A percentile compares a stretch with the other conserved stretches of the same genome.
phyloP scores from a whole-genome alignment of 2,888 invertebrate species.

The Charanyca ferruginea region DNA sequence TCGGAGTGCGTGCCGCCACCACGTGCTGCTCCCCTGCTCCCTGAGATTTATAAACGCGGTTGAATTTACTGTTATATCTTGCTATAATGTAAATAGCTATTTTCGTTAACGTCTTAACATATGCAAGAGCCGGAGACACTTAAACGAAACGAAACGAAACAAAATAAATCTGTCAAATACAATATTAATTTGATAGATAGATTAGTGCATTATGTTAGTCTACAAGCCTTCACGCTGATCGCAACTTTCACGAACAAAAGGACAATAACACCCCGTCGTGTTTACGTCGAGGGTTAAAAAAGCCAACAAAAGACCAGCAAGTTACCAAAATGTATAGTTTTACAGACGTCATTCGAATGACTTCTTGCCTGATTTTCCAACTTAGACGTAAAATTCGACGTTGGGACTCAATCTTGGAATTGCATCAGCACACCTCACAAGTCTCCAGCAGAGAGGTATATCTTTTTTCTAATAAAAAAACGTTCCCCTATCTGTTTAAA shows the following conservation, averaged over 20 bases:
- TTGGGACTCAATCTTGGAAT: too few relatives aligned
- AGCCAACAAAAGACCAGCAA: not conserved
- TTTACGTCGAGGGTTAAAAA: too few relatives aligned
- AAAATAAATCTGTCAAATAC: not conserved
- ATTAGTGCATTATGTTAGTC: too few relatives aligned
- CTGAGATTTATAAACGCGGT: slow-evolving; percentile 77
- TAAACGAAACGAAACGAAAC: too few relatives aligned
- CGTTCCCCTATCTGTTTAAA: slow-evolving; percentile 27
- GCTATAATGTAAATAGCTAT: slow-evolving; percentile 61
- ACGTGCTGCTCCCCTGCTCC: slow-evolving; percentile 73
- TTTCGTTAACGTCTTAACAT: slow-evolving; percentile 41
- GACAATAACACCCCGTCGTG: too few relatives aligned
- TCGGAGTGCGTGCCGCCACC: slow-evolving; percentile 76
- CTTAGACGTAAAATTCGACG: not conserved
- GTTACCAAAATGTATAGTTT: not conserved
- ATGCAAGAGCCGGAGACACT: slow-evolving; percentile 19
- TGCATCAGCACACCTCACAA: slow-evolving; percentile 14
- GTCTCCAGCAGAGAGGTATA: slow-evolving; percentile 45
- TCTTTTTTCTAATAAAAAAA: not conserved
- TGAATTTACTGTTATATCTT: slow-evolving; percentile 71
- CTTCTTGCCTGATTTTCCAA: not conserved
- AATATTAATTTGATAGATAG: not conserved
- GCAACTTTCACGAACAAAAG: not conserved
- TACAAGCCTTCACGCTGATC: not conserved
- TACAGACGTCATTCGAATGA: not conserved